Percentiles rank a stretch among this genome's conserved stretches.
Evolutionary conservation across 2,888 invertebrate species (phyloP).

Genomic region (Caenorhabditis sp.): DNA sequence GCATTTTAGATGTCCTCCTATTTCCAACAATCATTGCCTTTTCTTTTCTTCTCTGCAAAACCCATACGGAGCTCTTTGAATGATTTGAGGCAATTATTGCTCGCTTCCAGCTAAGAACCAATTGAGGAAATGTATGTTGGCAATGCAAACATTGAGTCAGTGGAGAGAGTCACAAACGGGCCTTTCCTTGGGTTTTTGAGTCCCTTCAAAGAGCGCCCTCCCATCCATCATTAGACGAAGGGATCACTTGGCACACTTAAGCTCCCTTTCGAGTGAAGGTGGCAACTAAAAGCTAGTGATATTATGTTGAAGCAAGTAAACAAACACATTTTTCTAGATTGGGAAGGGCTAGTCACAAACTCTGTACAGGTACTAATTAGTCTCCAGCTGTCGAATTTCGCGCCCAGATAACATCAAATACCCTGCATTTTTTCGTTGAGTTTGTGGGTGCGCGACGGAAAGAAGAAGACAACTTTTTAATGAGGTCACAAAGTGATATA

Average conservation of each 20-base stretch:
- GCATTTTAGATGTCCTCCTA: not conserved
- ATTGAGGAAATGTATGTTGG: slow-evolving; percentile 9
- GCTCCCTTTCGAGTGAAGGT: slow-evolving; percentile 29
- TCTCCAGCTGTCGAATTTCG: not conserved
- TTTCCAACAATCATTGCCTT: slow-evolving; percentile 1
- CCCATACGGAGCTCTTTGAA: slow-evolving; percentile 9
- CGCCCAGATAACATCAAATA: slow-evolving; percentile 38
- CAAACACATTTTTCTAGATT: not conserved
- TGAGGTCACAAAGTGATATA: slow-evolving; percentile 53
- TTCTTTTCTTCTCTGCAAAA: not conserved
- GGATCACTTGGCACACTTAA: slow-evolving; percentile 53
- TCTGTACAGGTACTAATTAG: not conserved
- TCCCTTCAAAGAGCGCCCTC: slow-evolving; percentile 24
- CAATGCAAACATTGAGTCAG: slow-evolving; percentile 48
- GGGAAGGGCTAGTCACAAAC: not conserved
- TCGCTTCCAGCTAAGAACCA: slow-evolving; percentile 38
- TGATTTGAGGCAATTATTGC: slow-evolving; percentile 41
- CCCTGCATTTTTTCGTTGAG: slow-evolving; percentile 6
- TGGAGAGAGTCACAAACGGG: not conserved
- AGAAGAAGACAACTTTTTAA: slow-evolving; percentile 30
- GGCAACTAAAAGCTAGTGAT: slow-evolving; percentile 30
- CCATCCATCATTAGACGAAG: slow-evolving; percentile 48
- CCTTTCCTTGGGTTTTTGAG: slow-evolving; percentile 3
- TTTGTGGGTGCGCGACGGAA: not conserved
- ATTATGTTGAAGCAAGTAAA: slow-evolving; percentile 5